Evolutionary conservation across 2,888 invertebrate species (phyloP), one percentile per base, ranked within the genome.

Genomic region (Trissolcus japonicus): DNA sequence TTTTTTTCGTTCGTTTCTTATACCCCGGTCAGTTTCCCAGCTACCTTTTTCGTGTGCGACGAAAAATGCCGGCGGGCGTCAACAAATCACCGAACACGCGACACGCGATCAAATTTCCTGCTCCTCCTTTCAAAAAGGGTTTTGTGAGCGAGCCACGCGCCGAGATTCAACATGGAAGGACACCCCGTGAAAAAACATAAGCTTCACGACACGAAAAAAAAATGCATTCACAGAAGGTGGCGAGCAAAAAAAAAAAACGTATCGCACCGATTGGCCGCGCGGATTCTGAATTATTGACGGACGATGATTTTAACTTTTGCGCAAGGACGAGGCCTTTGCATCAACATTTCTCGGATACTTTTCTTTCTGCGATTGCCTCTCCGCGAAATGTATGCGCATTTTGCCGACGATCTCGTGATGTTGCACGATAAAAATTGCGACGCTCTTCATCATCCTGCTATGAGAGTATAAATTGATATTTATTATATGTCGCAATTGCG

Each of bases 91-190:
- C 78, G 81, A 66, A 80, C 81, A 77, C 77, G 81, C 83, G 85
- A 86, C 87, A 87, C 87, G 85, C 86, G 86, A 86, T 85, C 84
- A 81, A 85, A 83, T 87, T 86, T 83, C 81, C 82, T 82, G 63
- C 75, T 80, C 83, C 83, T 80, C 79, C 78, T 78, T 19, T 16
- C 7, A 79, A 43, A 65, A 66, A 65, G 65, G 65, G 73, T 66
- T 73, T 35, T 35, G 9, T 35, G 35, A 35, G 54, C 40, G 48
- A 54, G 75, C 74, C 79, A 79, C 77, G 77, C 66, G 77, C 71
- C 41, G 62, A 16, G 71, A 72, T 72, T 72, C 59, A 50, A 72
- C 72, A 65, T 59, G 71, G 59, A 72, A 65, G 59, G 63, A 72
- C 63, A 65, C 72, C 11, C 16, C 17, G 51, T 62, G 50, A 17